phyloP scores from a whole-genome alignment of 2,888 invertebrate genomes.

The Euzophera pinguis region DNA sequence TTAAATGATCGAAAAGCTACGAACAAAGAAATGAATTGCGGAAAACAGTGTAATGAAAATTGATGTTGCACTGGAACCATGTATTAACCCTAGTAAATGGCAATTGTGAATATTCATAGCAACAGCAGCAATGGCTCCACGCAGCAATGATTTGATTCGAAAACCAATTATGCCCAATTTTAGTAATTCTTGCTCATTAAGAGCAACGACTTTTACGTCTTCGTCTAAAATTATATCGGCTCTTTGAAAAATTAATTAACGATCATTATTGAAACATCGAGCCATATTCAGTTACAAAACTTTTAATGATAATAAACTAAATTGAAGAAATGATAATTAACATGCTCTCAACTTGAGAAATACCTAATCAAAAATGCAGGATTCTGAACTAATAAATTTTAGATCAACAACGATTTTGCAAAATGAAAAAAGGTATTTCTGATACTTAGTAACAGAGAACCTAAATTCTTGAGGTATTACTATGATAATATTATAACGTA shows the following conservation, averaged over 20 bases:
- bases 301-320: neutral
- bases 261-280: constrained; percentile 45
- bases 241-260: constrained; percentile 51
- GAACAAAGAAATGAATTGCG: constrained; percentile 17
- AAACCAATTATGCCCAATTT: constrained; percentile 51
- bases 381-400: constrained; percentile 9
- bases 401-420: constrained; percentile 29
- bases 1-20: constrained; percentile 27
- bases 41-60: neutral
- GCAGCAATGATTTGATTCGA: constrained; percentile 30
- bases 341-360: constrained; percentile 4
- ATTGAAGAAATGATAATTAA: neutral
- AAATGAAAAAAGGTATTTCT: constrained; percentile 36
- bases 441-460: constrained; percentile 28
- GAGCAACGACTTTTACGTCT: constrained; percentile 32
- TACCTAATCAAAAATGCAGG: neutral
- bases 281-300: constrained; percentile 18
- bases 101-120: constrained; percentile 26
- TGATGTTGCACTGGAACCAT: neutral
- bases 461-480: constrained; percentile 37
- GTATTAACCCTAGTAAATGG: neutral
- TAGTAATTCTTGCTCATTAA: constrained; percentile 32
- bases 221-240: constrained; percentile 40
- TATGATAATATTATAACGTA: constrained; percentile 26
- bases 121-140: constrained; percentile 31